Evolutionary conservation across 1,140 invertebrate genomes (phyloP).

Genomic region (Drosophila murphyi): DNA sequence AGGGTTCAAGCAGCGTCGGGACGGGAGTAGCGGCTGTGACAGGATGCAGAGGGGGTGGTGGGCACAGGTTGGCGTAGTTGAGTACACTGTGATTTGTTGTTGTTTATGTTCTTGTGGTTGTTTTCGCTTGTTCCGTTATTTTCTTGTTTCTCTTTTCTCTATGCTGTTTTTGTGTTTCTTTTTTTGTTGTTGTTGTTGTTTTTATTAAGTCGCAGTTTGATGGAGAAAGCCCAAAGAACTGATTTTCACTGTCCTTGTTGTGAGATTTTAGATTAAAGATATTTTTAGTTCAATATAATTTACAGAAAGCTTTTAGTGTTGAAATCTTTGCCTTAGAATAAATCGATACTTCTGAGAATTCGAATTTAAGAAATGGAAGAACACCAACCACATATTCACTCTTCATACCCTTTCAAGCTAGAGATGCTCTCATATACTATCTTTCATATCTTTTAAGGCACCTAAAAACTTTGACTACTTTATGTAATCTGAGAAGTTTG

Average conservation of each 20-base stretch:
- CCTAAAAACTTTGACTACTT: no score
- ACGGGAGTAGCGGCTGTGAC: no score
- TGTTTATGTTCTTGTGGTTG: constrained; percentile 28
- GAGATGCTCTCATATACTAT: no score
- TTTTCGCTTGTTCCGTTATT: constrained; percentile 23
- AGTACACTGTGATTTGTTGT: constrained; percentile 64
- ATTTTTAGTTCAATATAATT: constrained; percentile 6
- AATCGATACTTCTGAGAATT: not conserved
- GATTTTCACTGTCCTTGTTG: constrained; percentile 12
- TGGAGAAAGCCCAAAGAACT: constrained; percentile 2
- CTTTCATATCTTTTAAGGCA: no score
- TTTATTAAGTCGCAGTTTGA: constrained; percentile 39
- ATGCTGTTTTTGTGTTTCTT: not conserved
- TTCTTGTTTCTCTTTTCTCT: constrained; percentile 4
- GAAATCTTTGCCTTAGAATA: not conserved
- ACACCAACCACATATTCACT: no score
- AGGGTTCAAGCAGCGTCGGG: constrained; percentile 38
- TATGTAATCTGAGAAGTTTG: no score
- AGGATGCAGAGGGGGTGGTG: not conserved
- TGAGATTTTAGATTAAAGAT: constrained; percentile 17
- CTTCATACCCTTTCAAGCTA: no score
- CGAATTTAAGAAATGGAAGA: not conserved
- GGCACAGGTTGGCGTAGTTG: constrained; percentile 38
- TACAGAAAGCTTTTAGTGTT: not conserved
- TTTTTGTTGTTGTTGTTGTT: not conserved